Percentiles rank a stretch among this genome's conserved stretches.
Evolutionary conservation across 2,888 invertebrate genomes (phyloP).

Genomic region (Clunio marinus): DNA sequence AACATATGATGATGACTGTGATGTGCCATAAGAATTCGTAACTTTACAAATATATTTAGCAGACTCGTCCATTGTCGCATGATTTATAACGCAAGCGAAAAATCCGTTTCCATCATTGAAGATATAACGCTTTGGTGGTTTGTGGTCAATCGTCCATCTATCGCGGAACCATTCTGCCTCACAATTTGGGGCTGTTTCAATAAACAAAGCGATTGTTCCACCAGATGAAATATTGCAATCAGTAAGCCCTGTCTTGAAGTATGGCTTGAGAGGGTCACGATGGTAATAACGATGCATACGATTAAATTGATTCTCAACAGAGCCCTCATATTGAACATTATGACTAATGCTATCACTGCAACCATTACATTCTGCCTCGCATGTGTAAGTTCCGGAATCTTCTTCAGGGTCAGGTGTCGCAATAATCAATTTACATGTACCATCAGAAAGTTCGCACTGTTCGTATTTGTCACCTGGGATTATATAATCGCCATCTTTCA

Average conservation of each 20-base stretch:
- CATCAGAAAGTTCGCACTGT: constrained; percentile 66
- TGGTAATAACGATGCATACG: constrained; percentile 51
- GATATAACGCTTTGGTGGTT: constrained; percentile 62
- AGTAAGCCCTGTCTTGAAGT: constrained; percentile 63
- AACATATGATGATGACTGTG: constrained; percentile 69
- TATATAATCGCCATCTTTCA: constrained; percentile 63
- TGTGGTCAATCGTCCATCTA: constrained; percentile 45
- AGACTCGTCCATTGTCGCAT: constrained; percentile 67
- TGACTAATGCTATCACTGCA: constrained; percentile 72
- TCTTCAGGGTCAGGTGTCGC: constrained; percentile 57
- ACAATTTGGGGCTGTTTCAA: constrained; percentile 67
- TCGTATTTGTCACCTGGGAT: constrained; percentile 57
- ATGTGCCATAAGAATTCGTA: constrained; percentile 66
- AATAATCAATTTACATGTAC: constrained; percentile 67
- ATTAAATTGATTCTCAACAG: constrained; percentile 51
- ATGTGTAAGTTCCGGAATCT: constrained; percentile 72
- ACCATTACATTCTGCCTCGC: constrained; percentile 68
- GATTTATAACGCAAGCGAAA: constrained; percentile 68
- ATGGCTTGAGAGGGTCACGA: constrained; percentile 60
- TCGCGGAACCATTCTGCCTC: constrained; percentile 74
- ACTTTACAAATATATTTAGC: constrained; percentile 75
- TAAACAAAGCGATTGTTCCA: constrained; percentile 76
- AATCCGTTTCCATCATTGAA: constrained; percentile 63
- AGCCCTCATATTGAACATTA: constrained; percentile 61
- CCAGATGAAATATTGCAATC: constrained; percentile 71